phyloP scores from a whole-genome alignment of 2,113 vertebrate genomes.

The Oryzias curvinotus region DNA sequence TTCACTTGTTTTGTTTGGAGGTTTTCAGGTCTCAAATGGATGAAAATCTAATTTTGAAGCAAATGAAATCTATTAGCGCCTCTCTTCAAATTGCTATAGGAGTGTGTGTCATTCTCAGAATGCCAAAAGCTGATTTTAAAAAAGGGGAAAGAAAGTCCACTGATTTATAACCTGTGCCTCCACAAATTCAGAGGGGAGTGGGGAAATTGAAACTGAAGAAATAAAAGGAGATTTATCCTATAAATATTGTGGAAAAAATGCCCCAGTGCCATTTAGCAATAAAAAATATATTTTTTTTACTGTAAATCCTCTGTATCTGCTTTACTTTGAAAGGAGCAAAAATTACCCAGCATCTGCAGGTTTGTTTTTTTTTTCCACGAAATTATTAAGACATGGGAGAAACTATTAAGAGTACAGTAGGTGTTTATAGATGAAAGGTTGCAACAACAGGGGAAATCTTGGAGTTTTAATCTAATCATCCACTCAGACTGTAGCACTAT shows the following conservation, averaged over 20 bases:
- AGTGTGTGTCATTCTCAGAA: background rate
- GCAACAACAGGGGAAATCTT: slow-evolving; percentile 35
- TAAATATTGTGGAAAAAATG: slow-evolving; percentile 35
- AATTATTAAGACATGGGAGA: slow-evolving; percentile 1
- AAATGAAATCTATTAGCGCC: slow-evolving; percentile 17
- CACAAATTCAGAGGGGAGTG: background rate
- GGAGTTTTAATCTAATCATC: slow-evolving; percentile 69
- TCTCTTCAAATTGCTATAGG: slow-evolving; percentile 24
- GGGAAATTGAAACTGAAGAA: slow-evolving; percentile 22
- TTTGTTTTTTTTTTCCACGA: slow-evolving; percentile 5
- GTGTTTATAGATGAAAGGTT: slow-evolving; percentile 33
- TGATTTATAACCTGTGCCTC: slow-evolving; percentile 27
- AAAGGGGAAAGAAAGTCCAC: slow-evolving; percentile 11
- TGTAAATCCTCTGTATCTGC: background rate
- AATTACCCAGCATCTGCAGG: slow-evolving; percentile 6
- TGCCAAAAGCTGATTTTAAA: slow-evolving; percentile 11
- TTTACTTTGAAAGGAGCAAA: background rate
- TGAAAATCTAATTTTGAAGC: slow-evolving; percentile 26
- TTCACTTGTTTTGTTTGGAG: background rate
- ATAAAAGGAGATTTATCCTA: slow-evolving; percentile 37
- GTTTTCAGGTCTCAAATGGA: slow-evolving; percentile 8
- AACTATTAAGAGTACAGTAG: slow-evolving; percentile 28
- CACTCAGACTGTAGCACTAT: slow-evolving; percentile 54
- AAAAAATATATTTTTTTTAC: slow-evolving; percentile 9
- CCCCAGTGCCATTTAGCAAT: slow-evolving; percentile 2